Evolutionary conservation across 2,888 invertebrate genomes (phyloP), one percentile per base, ranked within the genome.

Genomic region (Parochlus steinenii): DNA sequence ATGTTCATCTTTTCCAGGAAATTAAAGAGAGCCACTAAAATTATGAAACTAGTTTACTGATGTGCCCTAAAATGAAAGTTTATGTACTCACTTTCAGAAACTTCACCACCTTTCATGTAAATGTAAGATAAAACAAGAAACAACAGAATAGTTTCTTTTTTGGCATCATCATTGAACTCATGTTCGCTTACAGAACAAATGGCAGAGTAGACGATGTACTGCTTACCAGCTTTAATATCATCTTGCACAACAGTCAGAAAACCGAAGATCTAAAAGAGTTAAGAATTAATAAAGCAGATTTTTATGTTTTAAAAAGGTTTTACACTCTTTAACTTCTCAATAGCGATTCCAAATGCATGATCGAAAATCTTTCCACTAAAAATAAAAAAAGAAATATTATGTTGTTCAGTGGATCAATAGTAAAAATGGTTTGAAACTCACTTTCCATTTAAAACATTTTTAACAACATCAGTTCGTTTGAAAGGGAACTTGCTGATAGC

Each of bases 21-120:
- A n/a, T n/a, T n/a, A n/a, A n/a, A n/a, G n/a, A n/a, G n/a, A n/a
- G n/a, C n/a, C n/a, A n/a, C n/a, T n/a, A n/a, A n/a, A n/a, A n/a
- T n/a, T n/a, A n/a, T n/a, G n/a, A n/a, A n/a, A n/a, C n/a, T n/a
- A n/a, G n/a, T n/a, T n/a, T n/a, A n/a, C n/a, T n/a, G n/a, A n/a
- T 23, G 5, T 11, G 4, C 11, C 15, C 12, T 17, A 25, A 33
- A 4, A 19, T 11, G 19, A 14, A 5, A 25, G 14, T 7, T 14
- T 14, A 26, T 20, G 6, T 5, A 10, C 5, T 34, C 16, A 34
- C 34, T n/a, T 28, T 34, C 34, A 14, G 14, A 28, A 12, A 34
- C 20, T 8, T 34, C 34, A 6, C 28, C 34, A 14, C 20, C 20
- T 7, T 34, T 34, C 34, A 34, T 34, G 16, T 20, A 34, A 22